Conservation (phyloP, 35 echinoderm and acorn worm species). For the Apostichopus parvimensis region DNA sequence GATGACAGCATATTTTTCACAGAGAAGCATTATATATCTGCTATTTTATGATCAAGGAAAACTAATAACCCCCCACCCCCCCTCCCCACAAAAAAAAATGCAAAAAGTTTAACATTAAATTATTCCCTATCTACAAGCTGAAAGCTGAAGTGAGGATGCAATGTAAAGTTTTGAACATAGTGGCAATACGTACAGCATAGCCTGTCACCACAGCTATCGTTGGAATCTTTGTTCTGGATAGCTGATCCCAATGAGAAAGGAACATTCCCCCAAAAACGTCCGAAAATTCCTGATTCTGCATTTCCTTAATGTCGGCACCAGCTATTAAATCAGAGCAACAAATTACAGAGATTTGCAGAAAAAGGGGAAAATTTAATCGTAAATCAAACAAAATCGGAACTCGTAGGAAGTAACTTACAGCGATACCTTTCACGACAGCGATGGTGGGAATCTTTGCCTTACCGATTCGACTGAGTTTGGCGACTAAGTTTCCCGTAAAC, state of each 20-base stretch:
- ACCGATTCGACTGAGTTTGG: not conserved
- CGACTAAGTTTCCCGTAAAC: conserved; percentile 13
- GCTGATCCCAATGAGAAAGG: conserved; percentile 73
- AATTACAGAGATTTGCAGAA: conserved; percentile 21
- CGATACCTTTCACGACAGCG: conserved; percentile 60
- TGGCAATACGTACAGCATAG: conserved; percentile 85
- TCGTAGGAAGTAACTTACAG: conserved; percentile 39
- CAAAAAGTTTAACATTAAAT: too few relatives aligned
- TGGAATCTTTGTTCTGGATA: conserved; percentile 73
- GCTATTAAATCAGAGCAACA: conserved; percentile 62
- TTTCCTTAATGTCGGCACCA: conserved; percentile 98
- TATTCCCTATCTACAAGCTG: too few relatives aligned
- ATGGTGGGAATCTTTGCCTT: conserved; percentile 42
- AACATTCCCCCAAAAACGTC: conserved; percentile 71
- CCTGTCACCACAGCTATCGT: conserved; percentile 94
- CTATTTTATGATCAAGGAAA: too few relatives aligned
- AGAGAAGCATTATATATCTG: too few relatives aligned
- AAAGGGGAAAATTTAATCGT: not conserved
- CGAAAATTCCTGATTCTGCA: conserved; percentile 65
- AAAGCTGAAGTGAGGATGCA: not conserved
- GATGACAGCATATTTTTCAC: too few relatives aligned
- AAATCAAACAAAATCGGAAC: not conserved
- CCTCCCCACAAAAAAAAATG: too few relatives aligned
- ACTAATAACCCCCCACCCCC: too few relatives aligned
- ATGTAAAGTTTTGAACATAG: not conserved